Conservation (phyloP, 1,140 invertebrate genomes). For the Harpegnathos saltator region DNA sequence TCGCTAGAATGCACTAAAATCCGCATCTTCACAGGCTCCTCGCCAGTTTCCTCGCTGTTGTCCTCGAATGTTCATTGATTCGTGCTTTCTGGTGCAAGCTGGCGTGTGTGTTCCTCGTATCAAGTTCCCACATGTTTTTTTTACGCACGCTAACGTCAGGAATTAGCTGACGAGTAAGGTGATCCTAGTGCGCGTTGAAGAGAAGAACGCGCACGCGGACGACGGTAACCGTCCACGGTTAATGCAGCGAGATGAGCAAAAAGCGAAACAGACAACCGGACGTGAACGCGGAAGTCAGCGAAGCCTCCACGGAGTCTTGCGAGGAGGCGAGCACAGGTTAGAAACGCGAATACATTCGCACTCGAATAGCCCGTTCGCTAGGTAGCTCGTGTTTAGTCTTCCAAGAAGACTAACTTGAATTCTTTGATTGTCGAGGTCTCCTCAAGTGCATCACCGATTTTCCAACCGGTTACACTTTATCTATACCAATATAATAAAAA, state of each 20-base stretch:
- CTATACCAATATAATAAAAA: background rate
- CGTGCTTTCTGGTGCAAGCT: too few relatives aligned
- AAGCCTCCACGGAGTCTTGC: slow-evolving; percentile 87
- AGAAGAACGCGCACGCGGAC: background rate
- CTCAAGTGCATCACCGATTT: background rate
- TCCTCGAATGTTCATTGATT: too few relatives aligned
- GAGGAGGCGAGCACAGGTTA: slow-evolving; percentile 85
- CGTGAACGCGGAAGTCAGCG: slow-evolving; percentile 84
- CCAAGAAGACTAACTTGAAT: too few relatives aligned
- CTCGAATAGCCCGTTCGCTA: background rate
- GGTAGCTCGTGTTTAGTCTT: too few relatives aligned
- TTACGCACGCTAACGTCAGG: slow-evolving; percentile 27
- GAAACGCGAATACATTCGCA: slow-evolving; percentile 24
- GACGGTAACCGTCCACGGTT: background rate
- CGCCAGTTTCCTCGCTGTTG: too few relatives aligned
- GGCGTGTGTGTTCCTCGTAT: too few relatives aligned
- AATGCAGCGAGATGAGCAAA: slow-evolving; percentile 81
- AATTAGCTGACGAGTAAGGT: background rate
- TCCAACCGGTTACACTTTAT: too few relatives aligned
- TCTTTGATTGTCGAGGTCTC: background rate
- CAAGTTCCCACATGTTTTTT: slow-evolving; percentile 41
- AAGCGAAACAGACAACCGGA: slow-evolving; percentile 88
- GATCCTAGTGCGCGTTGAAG: background rate
- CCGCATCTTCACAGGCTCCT: too few relatives aligned
- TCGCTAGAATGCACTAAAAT: too few relatives aligned